Evolutionary conservation across 2,888 invertebrate genomes (phyloP), one percentile per base, ranked within the genome.

Genomic region (Callimorpha dominula): DNA sequence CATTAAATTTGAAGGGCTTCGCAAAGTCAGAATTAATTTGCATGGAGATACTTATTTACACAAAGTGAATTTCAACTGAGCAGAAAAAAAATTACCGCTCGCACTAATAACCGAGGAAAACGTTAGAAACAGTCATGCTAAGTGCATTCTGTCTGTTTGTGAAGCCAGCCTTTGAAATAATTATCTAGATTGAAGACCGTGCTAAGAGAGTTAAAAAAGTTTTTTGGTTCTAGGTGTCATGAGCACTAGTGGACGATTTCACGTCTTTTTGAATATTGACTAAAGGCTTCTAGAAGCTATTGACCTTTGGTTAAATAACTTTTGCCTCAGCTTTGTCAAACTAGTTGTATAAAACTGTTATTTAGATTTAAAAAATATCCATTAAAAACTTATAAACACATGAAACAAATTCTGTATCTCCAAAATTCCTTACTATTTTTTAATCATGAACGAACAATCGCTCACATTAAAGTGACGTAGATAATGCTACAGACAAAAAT

Each of bases 1-100:
- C 50, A 63, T 69, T 63, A 50, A 69, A 63, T 42, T 50, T 7
- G 40, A 50, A 69, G 50, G 50, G 31, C 40, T 49, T 62, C 11
- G 6, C 20, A 57, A 12, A 42, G 15, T 50, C 68, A 11, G 12
- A 50, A 31, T 60, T 14, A 60, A 60, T 31, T 31, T 31, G 11
- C 31, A 60, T 60, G 31, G 31, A 31, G 60, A 11, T 20, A 57
- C 20, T 57, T 0, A 57, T 57, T 60, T 60, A 1, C 14, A 31
- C 12, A 60, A 60, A 31, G 31, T 9, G 20, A 60, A 60, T 60
- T 31, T 31, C 7, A 31, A 60, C 12, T 60, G 31, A 14, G 31
- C 60, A 5, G 20, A 14, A 60, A 60, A n/a, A 31, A 6, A 14
- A 31, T 60, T 60, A 60, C 31, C 31, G 1, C 14, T 31, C 7